Conservation (phyloP, 2,113 vertebrate genomes). For the Apteryx owenii region DNA sequence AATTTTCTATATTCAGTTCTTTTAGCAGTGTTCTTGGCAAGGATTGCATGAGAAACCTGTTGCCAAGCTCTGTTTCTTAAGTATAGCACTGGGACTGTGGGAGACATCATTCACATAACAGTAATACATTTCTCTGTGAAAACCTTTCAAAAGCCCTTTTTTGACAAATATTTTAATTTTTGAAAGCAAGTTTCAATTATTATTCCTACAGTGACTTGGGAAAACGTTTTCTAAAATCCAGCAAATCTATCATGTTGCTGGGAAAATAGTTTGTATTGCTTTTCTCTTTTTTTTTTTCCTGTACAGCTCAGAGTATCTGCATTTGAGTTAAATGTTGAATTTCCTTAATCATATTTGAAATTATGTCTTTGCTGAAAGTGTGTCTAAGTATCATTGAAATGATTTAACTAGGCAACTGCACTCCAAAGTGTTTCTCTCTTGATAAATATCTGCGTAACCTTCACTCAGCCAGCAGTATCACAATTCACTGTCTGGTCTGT, state of each 20-base stretch:
- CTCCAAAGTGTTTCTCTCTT: not conserved
- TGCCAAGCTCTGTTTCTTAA: not conserved
- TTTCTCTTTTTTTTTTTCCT: not conserved
- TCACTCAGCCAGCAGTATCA: not conserved
- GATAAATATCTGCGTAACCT: not conserved
- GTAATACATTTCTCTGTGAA: not conserved
- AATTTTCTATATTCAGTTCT: not conserved
- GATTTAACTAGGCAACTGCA: not conserved
- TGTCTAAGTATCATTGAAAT: not conserved
- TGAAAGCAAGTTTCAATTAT: not conserved
- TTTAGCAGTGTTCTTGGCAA: not conserved
- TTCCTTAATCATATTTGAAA: not conserved
- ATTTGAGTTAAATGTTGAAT: not conserved
- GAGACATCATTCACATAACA: not conserved
- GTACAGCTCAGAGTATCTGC: not conserved
- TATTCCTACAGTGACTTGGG: not conserved
- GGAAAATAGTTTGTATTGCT: not conserved
- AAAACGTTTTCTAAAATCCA: not conserved
- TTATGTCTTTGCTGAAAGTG: not conserved
- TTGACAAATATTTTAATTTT: not conserved
- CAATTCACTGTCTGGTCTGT: not conserved
- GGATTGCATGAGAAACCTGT: not conserved
- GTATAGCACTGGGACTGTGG: not conserved
- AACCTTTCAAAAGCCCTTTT: not conserved
- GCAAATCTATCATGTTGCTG: not conserved